These are phyloP conservation scores for Dicaeum eximium DNA, from an alignment of 2,113 vertebrate genomes.

Conservation along the genomic window DNA sequence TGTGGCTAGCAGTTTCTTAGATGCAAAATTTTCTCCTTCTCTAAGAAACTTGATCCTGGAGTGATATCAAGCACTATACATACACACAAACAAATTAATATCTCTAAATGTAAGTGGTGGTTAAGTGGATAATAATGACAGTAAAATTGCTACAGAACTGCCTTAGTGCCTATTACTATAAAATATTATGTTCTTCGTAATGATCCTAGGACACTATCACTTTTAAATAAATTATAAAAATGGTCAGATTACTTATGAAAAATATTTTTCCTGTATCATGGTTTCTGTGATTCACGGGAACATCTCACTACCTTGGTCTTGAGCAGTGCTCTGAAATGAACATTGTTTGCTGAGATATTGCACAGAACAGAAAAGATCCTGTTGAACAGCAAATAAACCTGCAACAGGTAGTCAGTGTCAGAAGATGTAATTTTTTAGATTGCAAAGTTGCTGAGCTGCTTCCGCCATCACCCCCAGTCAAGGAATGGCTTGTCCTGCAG, in stretches of 20 bases:
- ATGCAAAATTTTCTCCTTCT: slow-evolving; percentile 31
- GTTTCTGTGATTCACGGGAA: background rate
- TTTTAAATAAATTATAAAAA: slow-evolving; percentile 40
- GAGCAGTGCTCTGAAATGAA: background rate
- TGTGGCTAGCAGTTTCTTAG: slow-evolving; percentile 14
- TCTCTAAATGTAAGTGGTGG: slow-evolving; percentile 43
- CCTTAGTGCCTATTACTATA: slow-evolving; percentile 29
- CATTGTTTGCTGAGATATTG: background rate
- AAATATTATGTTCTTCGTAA: slow-evolving; percentile 10
- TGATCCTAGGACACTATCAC: background rate
- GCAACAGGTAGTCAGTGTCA: background rate
- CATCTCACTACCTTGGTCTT: background rate
- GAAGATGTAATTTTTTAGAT: background rate
- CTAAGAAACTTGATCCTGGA: background rate
- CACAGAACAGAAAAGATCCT: background rate
- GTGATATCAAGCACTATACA: background rate
- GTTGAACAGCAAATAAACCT: background rate
- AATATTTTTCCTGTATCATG: background rate
- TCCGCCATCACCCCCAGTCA: background rate
- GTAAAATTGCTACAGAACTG: slow-evolving; percentile 33
- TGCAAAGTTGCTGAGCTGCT: background rate
- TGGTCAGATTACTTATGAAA: slow-evolving; percentile 16
- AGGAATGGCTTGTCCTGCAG: background rate
- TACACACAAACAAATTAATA: background rate
- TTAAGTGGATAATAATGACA: slow-evolving; percentile 38